phyloP scores from a whole-genome alignment of 2,888 invertebrate species.

The Andricus quercusramuli region DNA sequence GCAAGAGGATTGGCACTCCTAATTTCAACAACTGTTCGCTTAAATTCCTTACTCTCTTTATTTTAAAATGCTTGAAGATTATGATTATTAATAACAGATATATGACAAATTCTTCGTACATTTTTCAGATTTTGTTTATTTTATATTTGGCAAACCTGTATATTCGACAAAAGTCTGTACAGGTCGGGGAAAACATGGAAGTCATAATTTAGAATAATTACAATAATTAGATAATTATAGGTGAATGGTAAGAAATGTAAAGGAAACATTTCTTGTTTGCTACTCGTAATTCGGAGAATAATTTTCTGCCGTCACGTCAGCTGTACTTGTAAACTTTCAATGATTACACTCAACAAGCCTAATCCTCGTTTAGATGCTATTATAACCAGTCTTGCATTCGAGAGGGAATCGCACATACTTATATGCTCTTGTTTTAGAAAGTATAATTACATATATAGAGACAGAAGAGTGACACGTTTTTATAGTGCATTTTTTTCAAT shows the following conservation, averaged over 20 bases:
- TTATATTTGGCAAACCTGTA: too few relatives aligned
- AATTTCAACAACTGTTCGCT: too few relatives aligned
- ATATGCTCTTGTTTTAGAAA: slow-evolving; percentile 25
- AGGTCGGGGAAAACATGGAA: not conserved
- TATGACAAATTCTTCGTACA: too few relatives aligned
- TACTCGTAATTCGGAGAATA: slow-evolving; percentile 2
- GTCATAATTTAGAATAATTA: not conserved
- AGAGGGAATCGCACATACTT: slow-evolving; percentile 29
- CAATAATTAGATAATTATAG: not conserved
- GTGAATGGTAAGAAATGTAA: not conserved
- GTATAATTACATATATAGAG: not conserved
- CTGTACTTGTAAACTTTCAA: not conserved
- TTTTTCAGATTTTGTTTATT: too few relatives aligned
- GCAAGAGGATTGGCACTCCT: too few relatives aligned
- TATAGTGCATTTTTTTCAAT: not conserved
- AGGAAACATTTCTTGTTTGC: not conserved
- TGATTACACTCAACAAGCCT: not conserved
- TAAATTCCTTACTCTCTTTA: too few relatives aligned
- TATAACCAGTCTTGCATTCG: not conserved
- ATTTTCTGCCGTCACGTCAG: not conserved
- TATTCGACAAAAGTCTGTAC: not conserved
- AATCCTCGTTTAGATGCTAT: not conserved
- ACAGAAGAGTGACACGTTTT: not conserved
- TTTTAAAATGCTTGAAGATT: too few relatives aligned
- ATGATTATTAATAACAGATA: too few relatives aligned